phyloP scores from a whole-genome alignment of 2,797 vertebrate genomes.

The Chelon labrosus region DNA sequence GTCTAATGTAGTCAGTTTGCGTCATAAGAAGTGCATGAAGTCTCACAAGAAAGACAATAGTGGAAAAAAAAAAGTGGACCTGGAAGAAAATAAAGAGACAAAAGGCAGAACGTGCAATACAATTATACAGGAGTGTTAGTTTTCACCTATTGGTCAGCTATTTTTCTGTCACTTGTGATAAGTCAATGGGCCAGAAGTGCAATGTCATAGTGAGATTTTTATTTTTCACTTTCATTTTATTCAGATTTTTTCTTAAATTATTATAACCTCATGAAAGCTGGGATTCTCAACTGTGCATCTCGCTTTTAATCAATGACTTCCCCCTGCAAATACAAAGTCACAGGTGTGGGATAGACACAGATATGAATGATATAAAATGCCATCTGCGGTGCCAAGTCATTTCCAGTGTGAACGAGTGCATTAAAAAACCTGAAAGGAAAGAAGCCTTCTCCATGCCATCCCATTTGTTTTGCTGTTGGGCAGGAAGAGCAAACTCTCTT shows the following conservation, averaged over 20 bases:
- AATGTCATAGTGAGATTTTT: background rate
- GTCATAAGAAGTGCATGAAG: background rate
- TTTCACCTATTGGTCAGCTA: background rate
- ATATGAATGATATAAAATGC: slow-evolving; percentile 21
- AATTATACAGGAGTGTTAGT: background rate
- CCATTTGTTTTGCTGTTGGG: slow-evolving; percentile 63
- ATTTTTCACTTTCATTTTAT: background rate
- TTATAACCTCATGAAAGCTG: background rate
- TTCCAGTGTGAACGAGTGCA: slow-evolving; percentile 38
- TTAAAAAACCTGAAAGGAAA: slow-evolving; percentile 51
- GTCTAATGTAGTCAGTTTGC: background rate
- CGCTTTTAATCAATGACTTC: background rate
- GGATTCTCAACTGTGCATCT: background rate
- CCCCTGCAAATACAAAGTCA: background rate
- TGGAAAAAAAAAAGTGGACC: background rate
- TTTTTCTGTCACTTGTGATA: background rate
- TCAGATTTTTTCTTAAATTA: background rate
- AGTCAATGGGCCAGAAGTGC: background rate
- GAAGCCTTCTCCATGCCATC: slow-evolving; percentile 40
- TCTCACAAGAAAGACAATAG: background rate
- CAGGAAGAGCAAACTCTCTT: slow-evolving; percentile 53
- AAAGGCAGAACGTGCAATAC: background rate
- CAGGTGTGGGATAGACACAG: background rate
- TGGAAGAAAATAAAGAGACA: background rate
- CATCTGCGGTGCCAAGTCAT: slow-evolving; percentile 24